Conservation (phyloP, 2,797 vertebrate genomes). For the Schizothorax lantsangensis region DNA sequence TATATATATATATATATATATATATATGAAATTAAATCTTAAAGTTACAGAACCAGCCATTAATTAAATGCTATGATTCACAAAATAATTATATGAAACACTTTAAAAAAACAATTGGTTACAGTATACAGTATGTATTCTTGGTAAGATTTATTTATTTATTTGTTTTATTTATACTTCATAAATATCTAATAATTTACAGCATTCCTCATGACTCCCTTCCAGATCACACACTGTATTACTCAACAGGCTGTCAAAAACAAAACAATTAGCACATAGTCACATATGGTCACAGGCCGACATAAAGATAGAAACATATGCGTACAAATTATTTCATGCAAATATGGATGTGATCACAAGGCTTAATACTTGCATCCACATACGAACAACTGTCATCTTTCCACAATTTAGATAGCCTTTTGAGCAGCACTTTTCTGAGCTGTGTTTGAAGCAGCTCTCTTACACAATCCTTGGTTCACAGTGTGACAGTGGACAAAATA, state of each 20-base stretch:
- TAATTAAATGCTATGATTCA: background rate
- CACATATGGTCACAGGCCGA: background rate
- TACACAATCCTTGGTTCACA: conserved; percentile 21
- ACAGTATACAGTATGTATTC: background rate
- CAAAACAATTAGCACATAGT: background rate
- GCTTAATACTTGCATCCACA: background rate
- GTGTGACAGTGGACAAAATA: background rate
- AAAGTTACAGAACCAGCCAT: no score
- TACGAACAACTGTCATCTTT: background rate
- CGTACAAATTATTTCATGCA: background rate
- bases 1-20: no score
- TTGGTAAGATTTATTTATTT: background rate
- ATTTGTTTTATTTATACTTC: background rate
- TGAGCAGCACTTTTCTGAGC: background rate
- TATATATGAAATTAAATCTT: no score
- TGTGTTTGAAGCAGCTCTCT: background rate
- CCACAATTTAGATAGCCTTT: background rate
- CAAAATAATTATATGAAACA: background rate
- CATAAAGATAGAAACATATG: background rate
- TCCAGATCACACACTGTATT: background rate
- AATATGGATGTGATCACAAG: background rate
- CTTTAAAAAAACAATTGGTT: background rate
- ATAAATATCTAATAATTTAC: background rate
- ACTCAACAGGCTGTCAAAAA: background rate
- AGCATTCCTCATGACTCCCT: background rate